Percentiles rank a stretch among this genome's conserved stretches.
Evolutionary conservation across 2,113 vertebrate genomes (phyloP).

Genomic region (Myotis davidii): DNA sequence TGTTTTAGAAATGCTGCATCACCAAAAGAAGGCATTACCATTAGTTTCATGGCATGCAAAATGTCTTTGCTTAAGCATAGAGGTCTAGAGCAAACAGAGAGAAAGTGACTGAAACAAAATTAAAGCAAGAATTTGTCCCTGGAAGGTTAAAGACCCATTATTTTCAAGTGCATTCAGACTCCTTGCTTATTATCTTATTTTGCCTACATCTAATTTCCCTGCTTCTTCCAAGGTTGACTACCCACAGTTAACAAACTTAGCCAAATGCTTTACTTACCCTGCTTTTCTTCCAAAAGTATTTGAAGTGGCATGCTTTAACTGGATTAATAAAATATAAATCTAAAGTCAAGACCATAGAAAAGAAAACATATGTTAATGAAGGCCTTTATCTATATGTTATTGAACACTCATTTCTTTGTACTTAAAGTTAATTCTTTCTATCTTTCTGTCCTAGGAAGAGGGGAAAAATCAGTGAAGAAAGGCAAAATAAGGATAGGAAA

Average conservation of each 20-base stretch:
- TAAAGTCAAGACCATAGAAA: background rate
- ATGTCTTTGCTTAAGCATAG: conserved; percentile 19
- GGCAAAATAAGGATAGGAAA: background rate
- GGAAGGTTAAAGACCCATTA: background rate
- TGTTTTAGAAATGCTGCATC: background rate
- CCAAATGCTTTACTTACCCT: background rate
- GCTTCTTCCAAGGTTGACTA: background rate
- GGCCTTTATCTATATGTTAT: background rate
- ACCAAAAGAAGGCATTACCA: background rate
- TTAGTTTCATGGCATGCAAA: background rate
- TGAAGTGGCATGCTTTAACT: background rate
- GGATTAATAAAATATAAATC: background rate
- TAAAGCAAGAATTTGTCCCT: background rate
- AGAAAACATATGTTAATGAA: background rate
- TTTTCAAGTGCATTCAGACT: background rate
- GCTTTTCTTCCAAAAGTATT: background rate
- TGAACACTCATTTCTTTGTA: background rate
- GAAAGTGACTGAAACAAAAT: background rate
- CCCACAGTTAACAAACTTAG: background rate
- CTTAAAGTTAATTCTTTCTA: background rate
- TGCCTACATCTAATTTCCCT: background rate
- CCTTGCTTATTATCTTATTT: background rate
- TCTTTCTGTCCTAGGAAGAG: background rate
- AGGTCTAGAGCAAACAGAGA: background rate
- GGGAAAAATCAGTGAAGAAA: background rate